These are phyloP conservation scores for Brachyalestes nurse DNA, from an alignment of 2,797 vertebrate species.

Conservation along the genomic window DNA sequence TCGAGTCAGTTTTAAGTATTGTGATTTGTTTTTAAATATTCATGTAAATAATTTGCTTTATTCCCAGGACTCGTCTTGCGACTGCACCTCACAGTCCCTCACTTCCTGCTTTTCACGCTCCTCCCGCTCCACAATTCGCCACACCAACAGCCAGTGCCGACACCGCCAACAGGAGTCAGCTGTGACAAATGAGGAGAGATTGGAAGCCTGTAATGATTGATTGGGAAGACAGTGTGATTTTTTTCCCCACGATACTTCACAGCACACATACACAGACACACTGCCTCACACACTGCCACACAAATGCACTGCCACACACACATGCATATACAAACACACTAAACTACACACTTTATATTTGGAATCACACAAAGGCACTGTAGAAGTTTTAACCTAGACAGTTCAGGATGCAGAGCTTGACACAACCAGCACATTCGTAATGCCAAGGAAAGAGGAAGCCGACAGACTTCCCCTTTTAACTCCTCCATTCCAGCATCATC, in stretches of 20 bases:
- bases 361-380: constrained; percentile 22
- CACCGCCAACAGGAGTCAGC: constrained; percentile 83
- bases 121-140: constrained; percentile 83
- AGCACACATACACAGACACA: constrained; percentile 53
- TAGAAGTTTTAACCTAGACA: constrained; percentile 27
- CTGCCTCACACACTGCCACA: constrained; percentile 60
- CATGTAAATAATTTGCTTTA: constrained; percentile 45
- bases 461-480: constrained; percentile 34
- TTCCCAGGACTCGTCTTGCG: constrained; percentile 89
- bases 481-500: constrained; percentile 20
- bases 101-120: constrained; percentile 85
- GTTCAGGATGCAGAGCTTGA: constrained; percentile 49
- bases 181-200: constrained; percentile 81
- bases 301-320: constrained; percentile 49
- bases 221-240: constrained; percentile 51
- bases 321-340: constrained; percentile 32
- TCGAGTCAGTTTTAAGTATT: not conserved
- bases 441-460: constrained; percentile 66
- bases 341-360: constrained; percentile 56
- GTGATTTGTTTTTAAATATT: not conserved
- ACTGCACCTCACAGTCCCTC: constrained; percentile 87
- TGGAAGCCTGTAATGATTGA: constrained; percentile 77
- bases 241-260: constrained; percentile 48
- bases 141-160: constrained; percentile 88
- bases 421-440: constrained; percentile 56